Percentiles rank a stretch among this genome's conserved stretches.
Evolutionary conservation across 2,797 vertebrate species (phyloP).

Genomic region (Falco concolor): DNA sequence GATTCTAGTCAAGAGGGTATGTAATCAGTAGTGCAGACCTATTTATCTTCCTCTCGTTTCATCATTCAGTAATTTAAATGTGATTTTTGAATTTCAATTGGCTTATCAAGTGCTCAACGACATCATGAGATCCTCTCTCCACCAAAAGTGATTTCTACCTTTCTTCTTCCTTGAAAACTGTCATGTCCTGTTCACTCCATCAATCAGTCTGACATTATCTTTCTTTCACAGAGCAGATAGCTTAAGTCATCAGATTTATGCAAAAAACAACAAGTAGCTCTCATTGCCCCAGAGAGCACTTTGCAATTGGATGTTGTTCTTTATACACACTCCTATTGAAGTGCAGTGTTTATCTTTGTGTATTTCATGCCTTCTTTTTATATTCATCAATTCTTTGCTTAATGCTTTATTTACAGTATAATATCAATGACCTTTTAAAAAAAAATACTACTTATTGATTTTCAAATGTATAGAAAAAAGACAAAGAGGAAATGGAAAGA

Average conservation of each 20-base stretch:
- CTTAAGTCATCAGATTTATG: slow-evolving; percentile 56
- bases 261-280: slow-evolving; percentile 56
- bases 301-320: background rate
- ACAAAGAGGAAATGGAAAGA: background rate
- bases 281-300: slow-evolving; percentile 8
- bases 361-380: background rate
- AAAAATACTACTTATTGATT: background rate
- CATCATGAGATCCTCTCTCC: slow-evolving; percentile 16
- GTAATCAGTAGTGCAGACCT: background rate
- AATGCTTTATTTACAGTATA: background rate
- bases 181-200: slow-evolving; percentile 39
- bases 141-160: slow-evolving; percentile 15
- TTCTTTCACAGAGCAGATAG: slow-evolving; percentile 52
- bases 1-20: background rate
- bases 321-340: background rate
- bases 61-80: slow-evolving; percentile 42
- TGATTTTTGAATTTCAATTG: slow-evolving; percentile 41
- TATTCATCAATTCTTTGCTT: background rate
- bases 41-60: slow-evolving; percentile 34
- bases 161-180: slow-evolving; percentile 1
- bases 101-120: slow-evolving; percentile 17
- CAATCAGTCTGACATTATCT: slow-evolving; percentile 69
- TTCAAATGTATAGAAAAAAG: background rate
- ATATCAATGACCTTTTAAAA: background rate
- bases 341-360: background rate